Evolutionary conservation across 1,140 invertebrate genomes (phyloP).

Genomic region (Oryctes rhinoceros): DNA sequence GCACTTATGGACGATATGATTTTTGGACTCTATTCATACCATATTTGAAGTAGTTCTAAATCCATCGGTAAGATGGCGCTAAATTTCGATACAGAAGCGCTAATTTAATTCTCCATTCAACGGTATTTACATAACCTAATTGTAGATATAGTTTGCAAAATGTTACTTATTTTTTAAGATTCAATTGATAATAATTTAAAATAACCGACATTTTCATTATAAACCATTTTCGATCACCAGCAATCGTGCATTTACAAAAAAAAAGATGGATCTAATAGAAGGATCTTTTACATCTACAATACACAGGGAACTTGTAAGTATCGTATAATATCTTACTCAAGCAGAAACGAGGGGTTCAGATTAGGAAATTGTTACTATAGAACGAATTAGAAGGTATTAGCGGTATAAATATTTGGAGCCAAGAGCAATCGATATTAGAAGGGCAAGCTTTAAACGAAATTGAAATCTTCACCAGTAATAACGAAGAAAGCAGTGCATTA

Average conservation of each 20-base stretch:
- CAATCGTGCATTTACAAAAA: background rate
- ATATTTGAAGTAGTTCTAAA: too few species aligned
- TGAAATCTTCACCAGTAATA: constrained; percentile 53
- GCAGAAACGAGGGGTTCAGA: background rate
- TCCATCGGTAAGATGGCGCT: too few species aligned
- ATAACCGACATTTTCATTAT: too few species aligned
- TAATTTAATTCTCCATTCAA: too few species aligned
- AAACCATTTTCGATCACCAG: too few species aligned
- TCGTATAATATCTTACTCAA: background rate
- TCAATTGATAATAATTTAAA: too few species aligned
- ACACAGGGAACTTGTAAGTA: background rate
- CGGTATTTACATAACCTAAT: too few species aligned
- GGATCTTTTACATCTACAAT: background rate
- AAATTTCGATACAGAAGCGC: too few species aligned
- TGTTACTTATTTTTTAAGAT: too few species aligned
- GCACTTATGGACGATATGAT: too few species aligned
- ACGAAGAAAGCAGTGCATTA: constrained; percentile 45
- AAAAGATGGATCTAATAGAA: background rate
- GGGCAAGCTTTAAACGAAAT: constrained; percentile 57
- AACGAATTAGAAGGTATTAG: constrained; percentile 35
- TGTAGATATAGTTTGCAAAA: too few species aligned
- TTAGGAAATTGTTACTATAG: background rate
- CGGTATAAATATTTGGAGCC: constrained; percentile 57
- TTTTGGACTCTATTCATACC: too few species aligned
- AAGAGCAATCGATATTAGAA: constrained; percentile 56